Evolutionary conservation across 2,797 vertebrate genomes (phyloP), one percentile per base, ranked within the genome.

Genomic region (Ctenopoma kingsleyae): DNA sequence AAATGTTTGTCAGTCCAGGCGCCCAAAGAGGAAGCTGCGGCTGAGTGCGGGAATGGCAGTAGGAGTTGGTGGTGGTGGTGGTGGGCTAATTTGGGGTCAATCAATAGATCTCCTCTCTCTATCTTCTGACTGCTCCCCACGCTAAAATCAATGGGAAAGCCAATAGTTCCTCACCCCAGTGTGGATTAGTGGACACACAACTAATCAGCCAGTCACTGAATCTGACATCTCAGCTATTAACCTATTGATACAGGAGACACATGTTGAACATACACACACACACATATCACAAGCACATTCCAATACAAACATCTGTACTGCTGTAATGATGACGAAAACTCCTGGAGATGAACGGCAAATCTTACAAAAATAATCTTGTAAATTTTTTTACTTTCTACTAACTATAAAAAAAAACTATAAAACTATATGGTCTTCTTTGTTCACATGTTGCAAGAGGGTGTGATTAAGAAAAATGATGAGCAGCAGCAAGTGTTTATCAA

Each of bases 151-250:
- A 95, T 95, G 91, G 83, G 81, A 83, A 91, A 95, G 93, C 93
- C 93, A 94, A 95, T 94, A 93, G 92, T 91, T 91, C 93, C 80
- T 88, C 76, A 78, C 92, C 93, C 92, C 81, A 73, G 87, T 87
- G 92, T 93, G 94, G 94, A 96, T 96, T 96, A 96, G 95, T 96
- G 95, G 96, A 95, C 96, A 96, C 94, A 94, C 93, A 95, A 94
- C 96, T 97, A 97, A 97, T 96, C 96, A 96, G 94, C 91, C 92
- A 95, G 94, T 93, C 95, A 95, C 93, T 96, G 95, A 95, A 92
- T 78, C 93, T 96, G 95, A 96, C 96, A 94, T 95, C 80, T 87
- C 78, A 80, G 90, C 94, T 94, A 95, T 97, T 97, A 97, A 97
- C 96, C 96, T 96, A 97, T 97, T 94, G 96, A 96, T 95, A 93